Conservation (phyloP, 2,113 vertebrate genomes). For the Marmota monax region DNA sequence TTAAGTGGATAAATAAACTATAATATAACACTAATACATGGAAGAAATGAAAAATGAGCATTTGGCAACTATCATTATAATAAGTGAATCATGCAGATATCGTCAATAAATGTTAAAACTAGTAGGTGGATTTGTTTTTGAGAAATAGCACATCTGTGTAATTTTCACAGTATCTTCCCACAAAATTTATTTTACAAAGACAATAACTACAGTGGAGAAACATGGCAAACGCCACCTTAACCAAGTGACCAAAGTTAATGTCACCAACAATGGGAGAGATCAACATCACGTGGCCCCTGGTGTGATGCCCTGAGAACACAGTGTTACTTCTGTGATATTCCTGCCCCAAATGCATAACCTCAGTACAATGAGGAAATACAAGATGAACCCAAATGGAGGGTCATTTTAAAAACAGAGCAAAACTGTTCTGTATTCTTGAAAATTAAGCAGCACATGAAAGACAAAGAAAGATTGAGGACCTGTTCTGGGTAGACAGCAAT, state of each 20-base stretch:
- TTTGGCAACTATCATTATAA: not conserved
- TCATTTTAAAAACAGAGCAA: not conserved
- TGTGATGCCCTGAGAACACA: not conserved
- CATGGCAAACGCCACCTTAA: not conserved
- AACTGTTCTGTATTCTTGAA: not conserved
- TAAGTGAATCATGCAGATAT: conserved; percentile 2
- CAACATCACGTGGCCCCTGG: not conserved
- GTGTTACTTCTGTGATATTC: not conserved
- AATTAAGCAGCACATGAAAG: not conserved
- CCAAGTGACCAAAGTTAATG: not conserved
- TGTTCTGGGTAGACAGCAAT: not conserved
- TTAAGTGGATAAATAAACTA: not conserved
- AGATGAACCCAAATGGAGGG: not conserved
- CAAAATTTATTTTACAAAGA: conserved; percentile 32
- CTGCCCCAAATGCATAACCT: not conserved
- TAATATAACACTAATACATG: not conserved
- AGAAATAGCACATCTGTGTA: not conserved
- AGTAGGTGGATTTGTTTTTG: not conserved
- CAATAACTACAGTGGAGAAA: not conserved
- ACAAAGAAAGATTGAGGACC: not conserved
- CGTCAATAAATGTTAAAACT: conserved; percentile 13
- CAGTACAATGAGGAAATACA: not conserved
- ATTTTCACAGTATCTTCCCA: not conserved
- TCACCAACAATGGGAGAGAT: not conserved
- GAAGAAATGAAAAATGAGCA: conserved; percentile 49